Evolutionary conservation across 37 sponge, comb jelly and placozoan species (phyloP).

Genomic region (Beroe ovata): DNA sequence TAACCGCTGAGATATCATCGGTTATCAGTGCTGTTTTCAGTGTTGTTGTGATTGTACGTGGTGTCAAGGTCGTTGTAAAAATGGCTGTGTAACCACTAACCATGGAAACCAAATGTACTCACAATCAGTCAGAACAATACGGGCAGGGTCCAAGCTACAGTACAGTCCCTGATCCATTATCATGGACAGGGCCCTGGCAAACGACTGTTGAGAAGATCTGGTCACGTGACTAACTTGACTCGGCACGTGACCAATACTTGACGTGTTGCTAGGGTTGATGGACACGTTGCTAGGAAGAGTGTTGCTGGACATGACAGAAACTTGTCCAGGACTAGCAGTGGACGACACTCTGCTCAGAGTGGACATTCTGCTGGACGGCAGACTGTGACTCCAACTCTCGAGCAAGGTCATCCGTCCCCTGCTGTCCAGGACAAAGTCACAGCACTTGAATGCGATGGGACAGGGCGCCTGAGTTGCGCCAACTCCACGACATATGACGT

Average conservation of each 20-base stretch:
- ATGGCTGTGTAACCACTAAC: too few species aligned
- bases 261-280: background rate
- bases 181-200: background rate
- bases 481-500: constrained; percentile 37
- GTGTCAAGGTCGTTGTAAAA: too few species aligned
- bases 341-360: too few species aligned
- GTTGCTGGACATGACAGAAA: too few species aligned
- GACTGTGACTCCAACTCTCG: background rate
- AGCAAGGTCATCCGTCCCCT: constrained; percentile 46
- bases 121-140: constrained; percentile 49
- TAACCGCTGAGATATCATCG: constrained; percentile 53
- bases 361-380: background rate
- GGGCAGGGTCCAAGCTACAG: constrained; percentile 18
- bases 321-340: background rate
- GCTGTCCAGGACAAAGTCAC: constrained; percentile 56
- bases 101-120: constrained; percentile 1
- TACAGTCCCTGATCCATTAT: background rate
- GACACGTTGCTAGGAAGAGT: background rate
- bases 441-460: constrained; percentile 61
- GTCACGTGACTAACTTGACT: background rate
- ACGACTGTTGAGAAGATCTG: background rate
- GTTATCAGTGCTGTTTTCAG: too few species aligned
- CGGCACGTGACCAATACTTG: background rate
- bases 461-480: constrained; percentile 8
- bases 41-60: too few species aligned